Conservation (phyloP, 2,888 invertebrate species). For the Cheilosia soror region DNA sequence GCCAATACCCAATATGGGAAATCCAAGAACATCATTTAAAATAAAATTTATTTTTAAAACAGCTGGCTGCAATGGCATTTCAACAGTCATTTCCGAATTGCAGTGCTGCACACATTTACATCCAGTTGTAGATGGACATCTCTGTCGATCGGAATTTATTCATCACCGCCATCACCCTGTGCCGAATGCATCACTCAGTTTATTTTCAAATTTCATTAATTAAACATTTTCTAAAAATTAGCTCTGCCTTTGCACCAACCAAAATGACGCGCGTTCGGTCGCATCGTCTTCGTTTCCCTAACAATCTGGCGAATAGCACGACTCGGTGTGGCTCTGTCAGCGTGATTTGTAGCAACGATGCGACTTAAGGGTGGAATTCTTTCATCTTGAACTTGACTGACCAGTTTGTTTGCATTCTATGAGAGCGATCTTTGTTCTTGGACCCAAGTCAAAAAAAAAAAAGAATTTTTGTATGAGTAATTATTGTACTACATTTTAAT, state of each 20-base stretch:
- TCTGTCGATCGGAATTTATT: conserved; percentile 51
- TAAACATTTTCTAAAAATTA: conserved; percentile 38
- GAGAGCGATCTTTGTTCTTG: neutral
- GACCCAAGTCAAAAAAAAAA: conserved; percentile 15
- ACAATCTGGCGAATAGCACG: conserved; percentile 18
- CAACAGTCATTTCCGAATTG: conserved; percentile 31
- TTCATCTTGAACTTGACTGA: conserved; percentile 55
- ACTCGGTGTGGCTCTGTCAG: conserved; percentile 11
- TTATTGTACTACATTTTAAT: neutral
- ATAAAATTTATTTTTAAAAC: conserved; percentile 41
- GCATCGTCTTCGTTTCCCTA: conserved; percentile 6
- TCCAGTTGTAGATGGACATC: conserved; percentile 47
- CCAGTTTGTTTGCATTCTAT: conserved; percentile 29
- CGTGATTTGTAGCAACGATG: conserved; percentile 40
- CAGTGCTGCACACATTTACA: neutral
- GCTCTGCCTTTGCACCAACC: neutral
- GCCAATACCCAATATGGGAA: conserved; percentile 45
- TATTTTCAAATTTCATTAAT: conserved; percentile 49
- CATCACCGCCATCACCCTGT: conserved; percentile 4
- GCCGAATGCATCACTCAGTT: conserved; percentile 22
- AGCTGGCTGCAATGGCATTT: conserved; percentile 55
- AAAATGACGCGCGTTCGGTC: neutral
- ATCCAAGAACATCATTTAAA: conserved; percentile 43
- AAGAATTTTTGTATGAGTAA: neutral
- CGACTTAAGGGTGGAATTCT: conserved; percentile 26